phyloP scores from a whole-genome alignment of 2,113 vertebrate species.

The Bolborhynchus lineola region DNA sequence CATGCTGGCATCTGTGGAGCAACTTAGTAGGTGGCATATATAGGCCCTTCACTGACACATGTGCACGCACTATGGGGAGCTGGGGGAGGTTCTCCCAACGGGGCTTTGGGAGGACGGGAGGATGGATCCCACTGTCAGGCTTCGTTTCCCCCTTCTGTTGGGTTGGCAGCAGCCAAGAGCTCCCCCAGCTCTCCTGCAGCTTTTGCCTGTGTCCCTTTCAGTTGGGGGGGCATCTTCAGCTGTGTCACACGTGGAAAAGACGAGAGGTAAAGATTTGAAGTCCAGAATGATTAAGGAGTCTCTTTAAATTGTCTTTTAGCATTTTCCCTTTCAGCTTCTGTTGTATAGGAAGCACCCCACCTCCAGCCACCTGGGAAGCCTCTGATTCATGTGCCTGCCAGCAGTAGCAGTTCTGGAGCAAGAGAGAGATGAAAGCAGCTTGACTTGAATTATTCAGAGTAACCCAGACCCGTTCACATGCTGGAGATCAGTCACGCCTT shows the following conservation, averaged over 20 bases:
- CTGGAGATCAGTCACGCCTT: background rate
- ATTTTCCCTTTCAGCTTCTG: background rate
- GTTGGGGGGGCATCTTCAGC: background rate
- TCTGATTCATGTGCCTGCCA: background rate
- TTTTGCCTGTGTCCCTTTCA: background rate
- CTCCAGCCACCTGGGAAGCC: background rate
- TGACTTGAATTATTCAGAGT: slow-evolving; percentile 35
- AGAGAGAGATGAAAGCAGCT: slow-evolving; percentile 19
- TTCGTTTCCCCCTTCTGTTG: background rate
- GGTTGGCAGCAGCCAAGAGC: background rate
- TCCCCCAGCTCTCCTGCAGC: background rate
- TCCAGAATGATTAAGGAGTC: background rate
- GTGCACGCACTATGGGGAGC: accelerated
- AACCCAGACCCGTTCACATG: background rate
- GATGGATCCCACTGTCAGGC: background rate
- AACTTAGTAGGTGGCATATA: background rate
- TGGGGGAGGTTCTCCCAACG: background rate
- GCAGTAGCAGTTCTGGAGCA: background rate
- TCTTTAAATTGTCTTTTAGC: background rate
- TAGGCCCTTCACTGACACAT: background rate
- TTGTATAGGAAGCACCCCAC: background rate
- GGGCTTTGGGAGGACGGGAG: accelerated
- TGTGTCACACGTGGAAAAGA: background rate
- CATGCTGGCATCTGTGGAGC: accelerated
- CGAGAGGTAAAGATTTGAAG: background rate